phyloP scores from a whole-genome alignment of 2,113 vertebrate species.

The Isurus oxyrinchus region DNA sequence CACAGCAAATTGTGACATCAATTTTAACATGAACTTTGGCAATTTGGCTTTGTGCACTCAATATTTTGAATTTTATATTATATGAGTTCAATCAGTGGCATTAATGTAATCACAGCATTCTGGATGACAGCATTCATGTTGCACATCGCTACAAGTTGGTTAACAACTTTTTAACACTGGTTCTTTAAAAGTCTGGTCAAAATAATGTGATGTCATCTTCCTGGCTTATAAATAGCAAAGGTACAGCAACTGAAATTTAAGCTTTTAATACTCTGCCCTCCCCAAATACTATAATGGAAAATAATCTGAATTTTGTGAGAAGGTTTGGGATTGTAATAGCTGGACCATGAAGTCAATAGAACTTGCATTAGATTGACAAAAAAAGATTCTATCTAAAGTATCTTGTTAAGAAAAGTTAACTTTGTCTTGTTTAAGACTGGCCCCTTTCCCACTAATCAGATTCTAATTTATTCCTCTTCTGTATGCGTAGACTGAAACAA shows the following conservation, averaged over 20 bases:
- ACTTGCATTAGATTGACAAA: neutral
- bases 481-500: slow-evolving; percentile 7
- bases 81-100: neutral
- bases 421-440: neutral
- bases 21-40: neutral
- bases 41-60: neutral
- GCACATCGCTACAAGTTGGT: neutral
- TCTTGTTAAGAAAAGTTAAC: slow-evolving; percentile 4
- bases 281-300: neutral
- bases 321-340: neutral
- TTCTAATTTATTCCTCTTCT: slow-evolving; percentile 33
- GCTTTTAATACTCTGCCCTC: neutral
- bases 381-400: neutral
- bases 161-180: neutral
- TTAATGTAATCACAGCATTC: neutral
- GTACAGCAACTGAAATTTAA: neutral
- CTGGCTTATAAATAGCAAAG: neutral
- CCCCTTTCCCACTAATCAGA: slow-evolving; percentile 10
- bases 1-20: neutral
- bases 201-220: neutral
- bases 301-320: neutral
- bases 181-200: neutral
- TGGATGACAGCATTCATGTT: neutral
- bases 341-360: neutral
- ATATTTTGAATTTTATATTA: neutral